Base-by-base conservation (phyloP, 2,888 invertebrate species). In the Microctonus hyperodae region DNA sequence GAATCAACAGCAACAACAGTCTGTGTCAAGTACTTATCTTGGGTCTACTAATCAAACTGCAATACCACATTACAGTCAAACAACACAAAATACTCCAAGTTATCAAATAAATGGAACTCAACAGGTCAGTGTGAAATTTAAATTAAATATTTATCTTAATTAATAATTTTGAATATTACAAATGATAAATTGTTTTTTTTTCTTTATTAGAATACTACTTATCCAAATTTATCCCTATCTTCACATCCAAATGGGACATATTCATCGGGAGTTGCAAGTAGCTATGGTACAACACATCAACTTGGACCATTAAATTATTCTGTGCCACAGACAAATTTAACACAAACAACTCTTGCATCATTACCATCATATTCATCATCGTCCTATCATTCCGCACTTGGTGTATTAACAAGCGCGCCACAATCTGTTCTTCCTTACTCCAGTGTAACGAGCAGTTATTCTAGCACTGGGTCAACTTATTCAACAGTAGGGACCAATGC, bases 401-500 rank as follows among this genome's bases (percentile, higher is more conserved):
- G 80, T 51, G 69, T 74, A 59, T 76, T 83, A 48, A 79, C 80
- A 56, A 83, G 81, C 67, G 80, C 79, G 60, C 75, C 83, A 1
- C 83, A 83, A 74, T 73, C 82, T 61, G 81, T 81, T 77, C 83
- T 83, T 79, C 81, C 83, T 64, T 83, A 74, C 65, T 81, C 83
- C 64, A 81, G 80, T 70, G 79, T 77, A 67, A 78, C 74, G 68
- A 83, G 79, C 74, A 81, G 79, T 67, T 83, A 73, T 69, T 77
- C 82, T 64, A 81, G 79, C 16, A 77, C 80, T 67, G 82, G 78
- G 72, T 76, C 82, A 63, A 81, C 79, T 67, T 83, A 80, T 67
- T 82, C 83, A 53, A 83, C 79, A 51, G 81, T 83, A 71, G 83
- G 83, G 79, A 82, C 82, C 80, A 84, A 81, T 74, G 81, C 81